Evolutionary conservation across 2,113 vertebrate genomes (phyloP), one percentile per base, ranked within the genome.

Genomic region (Platichthys flesus): DNA sequence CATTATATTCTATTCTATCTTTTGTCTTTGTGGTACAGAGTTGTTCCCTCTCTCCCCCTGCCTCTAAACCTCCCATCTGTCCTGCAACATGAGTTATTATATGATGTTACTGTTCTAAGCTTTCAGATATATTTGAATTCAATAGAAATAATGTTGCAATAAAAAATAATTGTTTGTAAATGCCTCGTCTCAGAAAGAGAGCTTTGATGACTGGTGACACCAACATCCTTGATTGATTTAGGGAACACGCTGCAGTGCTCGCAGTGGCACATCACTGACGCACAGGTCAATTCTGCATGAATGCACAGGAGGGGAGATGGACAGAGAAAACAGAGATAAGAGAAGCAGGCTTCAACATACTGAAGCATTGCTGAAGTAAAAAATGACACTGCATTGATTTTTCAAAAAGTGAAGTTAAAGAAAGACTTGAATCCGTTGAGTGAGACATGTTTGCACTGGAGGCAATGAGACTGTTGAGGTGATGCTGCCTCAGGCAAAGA

Each of bases 281-380:
- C 67, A 85, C 70, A 81, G 82, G 52, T 63, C 40, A 69, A 79
- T 77, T 67, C 47, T 79, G 82, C 82, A 85, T 83, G 72, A 78
- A 76, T 62, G 74, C 54, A 12, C 75, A 1, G 15, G 59, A 57
- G 31, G 67, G 9, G 8, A 37, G 9, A 37, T 37, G 62, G 56
- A 45, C 52, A n/a, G 40, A 57, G 62, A 71, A 56, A 9, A n/a
- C 4, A 10, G 20, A 54, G 52, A 47, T 42, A 57, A 45, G 59
- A 58, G 49, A 20, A 52, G 23, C 57, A 42, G 24, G 70, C 63
- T 78, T 81, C 71, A 69, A 71, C 75, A 59, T 75, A 56, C 21
- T 71, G 56, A 45, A 10, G 45, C 42, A 31, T 70, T 65, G 69
- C 42, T 66, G 70, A 80, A 21, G 9, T 37, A 37, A 37, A 61